These are phyloP conservation scores for Drosophila mulleri DNA, from an alignment of 2,888 invertebrate genomes.

Conservation along the genomic window DNA sequence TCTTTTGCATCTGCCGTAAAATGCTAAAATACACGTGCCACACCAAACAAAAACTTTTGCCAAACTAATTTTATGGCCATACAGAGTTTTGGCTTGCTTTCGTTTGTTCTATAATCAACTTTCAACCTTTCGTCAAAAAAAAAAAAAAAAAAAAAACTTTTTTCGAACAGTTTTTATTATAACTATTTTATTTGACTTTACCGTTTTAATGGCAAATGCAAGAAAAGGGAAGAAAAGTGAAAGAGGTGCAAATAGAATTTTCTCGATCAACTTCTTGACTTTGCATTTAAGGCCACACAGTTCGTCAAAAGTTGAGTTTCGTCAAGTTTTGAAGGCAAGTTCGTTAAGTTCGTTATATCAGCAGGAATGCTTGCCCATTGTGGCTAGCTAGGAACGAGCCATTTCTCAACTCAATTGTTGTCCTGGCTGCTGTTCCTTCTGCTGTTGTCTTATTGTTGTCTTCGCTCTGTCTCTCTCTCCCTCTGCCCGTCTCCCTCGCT, in stretches of 20 bases:
- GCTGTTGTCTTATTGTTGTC: slow-evolving; percentile 4
- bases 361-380: slow-evolving; percentile 44
- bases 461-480: not conserved
- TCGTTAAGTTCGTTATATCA: slow-evolving; percentile 28
- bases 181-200: slow-evolving; percentile 41
- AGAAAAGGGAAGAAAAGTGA: not conserved
- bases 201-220: slow-evolving; percentile 33
- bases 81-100: slow-evolving; percentile 7
- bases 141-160: slow-evolving; percentile 13
- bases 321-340: slow-evolving; percentile 35
- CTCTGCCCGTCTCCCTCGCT: not conserved
- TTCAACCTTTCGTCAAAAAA: slow-evolving; percentile 31
- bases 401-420: slow-evolving; percentile 23
- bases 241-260: slow-evolving; percentile 38
- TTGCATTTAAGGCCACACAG: slow-evolving; percentile 16
- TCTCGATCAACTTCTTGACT: slow-evolving; percentile 37
- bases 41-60: slow-evolving; percentile 13
- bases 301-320: not conserved
- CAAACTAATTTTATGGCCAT: slow-evolving; percentile 29
- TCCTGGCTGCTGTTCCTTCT: slow-evolving; percentile 13
- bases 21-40: slow-evolving; percentile 36
- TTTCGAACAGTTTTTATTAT: slow-evolving; percentile 39
- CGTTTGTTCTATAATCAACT: slow-evolving; percentile 16
- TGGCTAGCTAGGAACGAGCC: slow-evolving; percentile 31
- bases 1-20: slow-evolving; percentile 48